These are phyloP conservation scores for Sebastes taczanowskii DNA, from an alignment of 2,797 vertebrate genomes.

Conservation along the genomic window DNA sequence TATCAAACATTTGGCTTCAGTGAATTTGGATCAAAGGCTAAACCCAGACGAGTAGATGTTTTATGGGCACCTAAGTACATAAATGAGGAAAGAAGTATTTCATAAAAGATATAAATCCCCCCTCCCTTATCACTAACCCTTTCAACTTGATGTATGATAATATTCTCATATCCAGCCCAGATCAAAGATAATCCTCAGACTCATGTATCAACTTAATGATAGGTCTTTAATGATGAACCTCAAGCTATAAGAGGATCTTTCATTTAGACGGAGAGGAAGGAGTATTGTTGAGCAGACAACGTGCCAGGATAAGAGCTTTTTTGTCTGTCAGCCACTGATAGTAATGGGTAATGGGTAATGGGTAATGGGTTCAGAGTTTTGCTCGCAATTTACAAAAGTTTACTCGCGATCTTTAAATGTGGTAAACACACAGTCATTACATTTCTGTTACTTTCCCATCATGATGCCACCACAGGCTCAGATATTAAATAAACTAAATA, in stretches of 20 bases:
- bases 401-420: background rate
- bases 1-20: background rate
- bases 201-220: slow-evolving; percentile 30
- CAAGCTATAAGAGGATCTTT: background rate
- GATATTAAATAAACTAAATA: background rate
- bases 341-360: background rate
- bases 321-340: background rate
- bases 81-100: background rate
- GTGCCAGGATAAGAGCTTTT: background rate
- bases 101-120: background rate
- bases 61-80: slow-evolving; percentile 19
- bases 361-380: background rate
- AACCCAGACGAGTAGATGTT: background rate
- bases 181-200: slow-evolving; percentile 43
- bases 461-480: background rate
- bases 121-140: slow-evolving; percentile 10
- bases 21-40: background rate
- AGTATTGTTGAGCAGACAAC: background rate
- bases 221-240: slow-evolving; percentile 25
- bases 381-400: background rate
- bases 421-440: background rate
- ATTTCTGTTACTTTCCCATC: background rate
- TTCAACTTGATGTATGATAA: slow-evolving; percentile 39
- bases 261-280: background rate
- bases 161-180: slow-evolving; percentile 23